Evolutionary conservation across 2,113 vertebrate species (phyloP).

Genomic region (Caloenas nicobarica): DNA sequence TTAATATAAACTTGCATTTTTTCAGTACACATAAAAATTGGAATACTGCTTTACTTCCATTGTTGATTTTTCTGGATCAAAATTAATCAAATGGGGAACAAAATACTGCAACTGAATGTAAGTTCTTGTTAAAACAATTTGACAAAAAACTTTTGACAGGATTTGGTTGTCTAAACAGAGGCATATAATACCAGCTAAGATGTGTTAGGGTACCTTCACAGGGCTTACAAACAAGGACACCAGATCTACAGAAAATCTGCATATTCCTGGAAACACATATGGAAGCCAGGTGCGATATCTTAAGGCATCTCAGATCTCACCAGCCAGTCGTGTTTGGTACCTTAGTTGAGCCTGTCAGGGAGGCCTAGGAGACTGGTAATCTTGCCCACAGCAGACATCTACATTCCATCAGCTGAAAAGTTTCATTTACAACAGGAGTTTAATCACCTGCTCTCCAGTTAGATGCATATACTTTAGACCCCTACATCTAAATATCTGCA

Average conservation of each 20-base stretch:
- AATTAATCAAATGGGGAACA: neutral
- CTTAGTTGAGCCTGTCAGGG: neutral
- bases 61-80: neutral
- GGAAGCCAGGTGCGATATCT: neutral
- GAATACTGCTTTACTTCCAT: neutral
- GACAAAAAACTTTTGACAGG: neutral
- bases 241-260: neutral
- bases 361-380: neutral
- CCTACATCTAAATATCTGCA: neutral
- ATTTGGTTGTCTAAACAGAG: neutral
- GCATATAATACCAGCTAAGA: neutral
- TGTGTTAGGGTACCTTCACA: neutral
- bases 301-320: neutral
- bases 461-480: neutral
- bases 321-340: neutral
- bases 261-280: neutral
- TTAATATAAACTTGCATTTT: neutral
- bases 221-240: neutral
- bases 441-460: neutral
- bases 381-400: neutral
- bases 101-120: neutral
- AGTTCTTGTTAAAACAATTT: neutral
- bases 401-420: neutral
- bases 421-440: neutral
- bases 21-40: neutral